A percentile compares a stretch with the other conserved stretches of the same genome.
phyloP scores from a whole-genome alignment of 2,888 invertebrate genomes.

The Latheticus oryzae region DNA sequence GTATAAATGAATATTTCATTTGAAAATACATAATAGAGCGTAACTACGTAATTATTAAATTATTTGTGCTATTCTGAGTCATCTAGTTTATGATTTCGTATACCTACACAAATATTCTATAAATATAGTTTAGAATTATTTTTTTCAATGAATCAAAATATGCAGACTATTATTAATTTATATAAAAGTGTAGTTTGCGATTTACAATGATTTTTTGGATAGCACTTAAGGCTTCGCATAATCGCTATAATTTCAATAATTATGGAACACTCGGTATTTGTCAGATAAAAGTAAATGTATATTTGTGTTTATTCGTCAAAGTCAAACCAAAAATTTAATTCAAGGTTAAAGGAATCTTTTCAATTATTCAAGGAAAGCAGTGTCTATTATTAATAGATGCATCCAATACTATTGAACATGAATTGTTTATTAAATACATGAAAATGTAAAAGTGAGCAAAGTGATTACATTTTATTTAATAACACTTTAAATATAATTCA shows the following conservation, averaged over 20 bases:
- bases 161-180: too few species aligned
- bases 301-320: too few species aligned
- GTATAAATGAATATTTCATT: conserved; percentile 23
- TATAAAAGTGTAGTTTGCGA: too few species aligned
- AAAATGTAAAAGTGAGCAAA: conserved; percentile 23
- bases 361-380: conserved; percentile 25
- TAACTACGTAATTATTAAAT: conserved; percentile 30
- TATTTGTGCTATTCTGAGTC: conserved; percentile 27
- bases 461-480: conserved; percentile 30
- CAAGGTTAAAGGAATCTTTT: conserved; percentile 19
- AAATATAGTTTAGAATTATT: neutral
- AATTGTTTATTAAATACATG: conserved; percentile 18
- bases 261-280: too few species aligned
- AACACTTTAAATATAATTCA: too few species aligned
- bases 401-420: conserved; percentile 17
- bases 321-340: neutral
- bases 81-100: conserved; percentile 17
- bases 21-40: conserved; percentile 16
- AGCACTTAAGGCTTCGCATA: too few species aligned
- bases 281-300: too few species aligned
- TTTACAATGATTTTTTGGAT: too few species aligned
- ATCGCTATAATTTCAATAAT: too few species aligned
- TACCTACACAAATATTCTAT: neutral
- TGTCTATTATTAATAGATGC: conserved; percentile 26
- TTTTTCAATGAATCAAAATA: neutral